Evolutionary conservation across 2,888 invertebrate species (phyloP), one percentile per base, ranked within the genome.

Genomic region (Amiota minor): DNA sequence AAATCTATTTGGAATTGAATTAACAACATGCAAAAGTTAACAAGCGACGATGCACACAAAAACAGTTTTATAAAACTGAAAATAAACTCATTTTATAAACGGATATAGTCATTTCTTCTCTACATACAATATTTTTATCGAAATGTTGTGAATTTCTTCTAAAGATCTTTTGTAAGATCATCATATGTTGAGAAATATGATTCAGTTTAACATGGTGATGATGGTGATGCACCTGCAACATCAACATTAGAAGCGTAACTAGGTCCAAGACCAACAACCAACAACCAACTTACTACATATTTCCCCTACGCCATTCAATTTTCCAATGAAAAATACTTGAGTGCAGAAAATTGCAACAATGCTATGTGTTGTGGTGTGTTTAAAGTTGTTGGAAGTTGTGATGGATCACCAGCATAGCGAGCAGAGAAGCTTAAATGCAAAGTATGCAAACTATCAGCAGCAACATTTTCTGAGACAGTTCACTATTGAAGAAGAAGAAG

Each of bases 371-470:
- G 20, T 45, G 46, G 16, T 53, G 20, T 23, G 9, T 11, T 59
- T 59, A 23, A 46, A 65, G 53, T 50, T 68, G 18, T 68, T 35
- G 35, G 35, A 35, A 35, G 35, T 35, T 68, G 67, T 68, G 50
- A 68, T 68, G 67, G 67, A 68, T 68, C 53, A 53, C 67, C 53
- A 35, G 35, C 35, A 35, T 35, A 35, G 35, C 35, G 6, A 35
- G 35, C 35, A 35, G 35, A 35, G 35, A 35, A 35, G 67, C 67
- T 68, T 68, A 68, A 68, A 68, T 68, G 67, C 67, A 53, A 68
- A 68, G 23, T 68, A 68, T 68, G 67, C 50, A 68, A 68, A 68
- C 67, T 50, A 68, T 68, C 67, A 68, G 50, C 67, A 68, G 50
- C 67, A 68, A 23, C 67, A 68, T 68, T 68, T 59, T 68, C n/a